Evolutionary conservation across 2,797 vertebrate genomes (phyloP).

Genomic region (Schizopygopsis pylzovi): DNA sequence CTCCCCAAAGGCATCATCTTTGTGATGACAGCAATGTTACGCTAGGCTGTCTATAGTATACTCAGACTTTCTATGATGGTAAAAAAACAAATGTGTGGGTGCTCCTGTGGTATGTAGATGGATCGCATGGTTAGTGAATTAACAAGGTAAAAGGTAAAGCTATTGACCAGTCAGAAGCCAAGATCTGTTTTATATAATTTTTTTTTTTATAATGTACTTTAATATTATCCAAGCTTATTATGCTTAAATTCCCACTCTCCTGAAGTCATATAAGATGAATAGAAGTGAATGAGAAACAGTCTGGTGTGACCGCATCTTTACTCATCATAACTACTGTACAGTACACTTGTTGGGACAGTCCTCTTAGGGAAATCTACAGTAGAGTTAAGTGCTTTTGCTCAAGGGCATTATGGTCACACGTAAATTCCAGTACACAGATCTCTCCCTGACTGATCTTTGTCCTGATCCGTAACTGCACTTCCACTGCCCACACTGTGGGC

Average conservation of each 20-base stretch:
- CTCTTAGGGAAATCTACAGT: neutral
- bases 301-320: neutral
- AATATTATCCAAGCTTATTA: neutral
- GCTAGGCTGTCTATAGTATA: neutral
- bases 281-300: neutral
- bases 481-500: conserved; percentile 4
- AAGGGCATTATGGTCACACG: neutral
- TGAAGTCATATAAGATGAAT: neutral
- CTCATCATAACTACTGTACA: neutral
- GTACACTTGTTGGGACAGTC: neutral
- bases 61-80: conserved; percentile 8
- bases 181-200: neutral
- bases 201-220: neutral
- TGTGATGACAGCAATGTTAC: neutral
- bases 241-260: neutral
- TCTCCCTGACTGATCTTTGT: conserved; percentile 16
- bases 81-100: neutral
- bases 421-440: neutral
- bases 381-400: neutral
- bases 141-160: neutral
- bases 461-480: conserved; percentile 26
- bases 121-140: neutral
- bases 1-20: conserved; percentile 11
- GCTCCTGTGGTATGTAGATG: neutral
- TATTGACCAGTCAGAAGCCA: neutral